Evolutionary conservation across 2,113 vertebrate species (phyloP), one percentile per base, ranked within the genome.

Genomic region (Sapajus apella): DNA sequence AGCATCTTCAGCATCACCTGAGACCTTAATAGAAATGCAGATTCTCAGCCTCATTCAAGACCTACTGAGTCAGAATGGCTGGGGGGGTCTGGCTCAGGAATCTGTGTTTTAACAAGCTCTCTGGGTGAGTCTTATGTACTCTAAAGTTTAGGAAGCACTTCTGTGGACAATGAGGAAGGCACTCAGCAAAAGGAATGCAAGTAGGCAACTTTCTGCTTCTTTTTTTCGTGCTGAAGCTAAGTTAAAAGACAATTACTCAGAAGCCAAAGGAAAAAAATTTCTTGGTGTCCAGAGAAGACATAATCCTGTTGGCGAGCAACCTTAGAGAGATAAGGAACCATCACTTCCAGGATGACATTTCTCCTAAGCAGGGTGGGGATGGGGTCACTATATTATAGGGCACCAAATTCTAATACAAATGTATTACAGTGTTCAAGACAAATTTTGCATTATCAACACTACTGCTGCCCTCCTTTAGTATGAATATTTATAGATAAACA

Each of bases 181-280:
- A 73, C 1, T 47, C 17, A 40, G 56, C 20, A 50, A 45, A 91
- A 56, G 8, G 50, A 52, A 12, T 4, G 35, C 18, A 88, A 90
- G 8, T 43, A 76, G 93, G 18, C 32, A 61, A 73, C 5, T 52
- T 80, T 40, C 32, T 45, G n/a, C 55, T 70, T 73, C 25, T 30
- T 93, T 61, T 27, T 27, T 68, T 88, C 58, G 45, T 21, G 84
- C 18, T 56, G 82, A 94, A 76, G 35, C 30, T 73, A 58, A n/a
- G 6, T 72, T 68, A 55, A 92, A 90, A 90, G 43, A 52, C 91
- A 85, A n/a, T 58, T 50, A 93, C 73, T 82, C 23, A 96, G 72
- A 89, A 94, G 72, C 16, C 5, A 87, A 93, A 77, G 7, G 8
- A 83, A 35, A 5, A n/a, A 5, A n/a, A 17, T 83, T 50, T 56